Evolutionary conservation across 2,888 invertebrate species (phyloP).

Genomic region (Notocelia uddmanniana): DNA sequence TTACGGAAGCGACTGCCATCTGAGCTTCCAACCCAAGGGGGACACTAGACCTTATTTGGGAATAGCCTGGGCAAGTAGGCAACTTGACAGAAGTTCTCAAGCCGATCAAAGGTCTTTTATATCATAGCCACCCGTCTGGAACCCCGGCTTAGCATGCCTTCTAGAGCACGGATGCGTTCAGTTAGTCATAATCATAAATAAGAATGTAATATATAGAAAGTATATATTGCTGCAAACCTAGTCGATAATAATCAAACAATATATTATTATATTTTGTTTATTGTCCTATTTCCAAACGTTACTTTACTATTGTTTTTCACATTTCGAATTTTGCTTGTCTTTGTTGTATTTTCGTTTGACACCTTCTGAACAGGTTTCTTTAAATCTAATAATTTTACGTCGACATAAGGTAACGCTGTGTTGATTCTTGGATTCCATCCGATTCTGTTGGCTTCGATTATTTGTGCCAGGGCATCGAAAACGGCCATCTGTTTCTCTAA

Average conservation of each 20-base stretch:
- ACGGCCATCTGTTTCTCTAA: slow-evolving; percentile 73
- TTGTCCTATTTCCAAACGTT: background rate
- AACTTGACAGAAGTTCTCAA: no score
- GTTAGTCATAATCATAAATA: no score
- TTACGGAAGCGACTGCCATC: no score
- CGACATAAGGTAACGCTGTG: slow-evolving; percentile 59
- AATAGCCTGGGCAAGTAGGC: no score
- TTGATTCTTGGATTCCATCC: slow-evolving; percentile 61
- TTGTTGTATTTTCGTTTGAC: slow-evolving; percentile 20
- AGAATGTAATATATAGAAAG: no score
- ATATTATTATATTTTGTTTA: background rate
- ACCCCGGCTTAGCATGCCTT: no score
- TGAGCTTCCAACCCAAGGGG: no score
- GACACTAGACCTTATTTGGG: no score
- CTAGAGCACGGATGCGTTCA: no score
- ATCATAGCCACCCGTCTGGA: no score
- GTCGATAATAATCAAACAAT: background rate
- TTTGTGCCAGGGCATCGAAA: slow-evolving; percentile 66
- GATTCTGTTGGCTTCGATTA: slow-evolving; percentile 56
- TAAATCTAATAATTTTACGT: slow-evolving; percentile 50
- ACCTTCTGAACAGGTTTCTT: slow-evolving; percentile 47
- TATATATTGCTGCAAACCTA: no score
- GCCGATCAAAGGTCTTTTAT: no score
- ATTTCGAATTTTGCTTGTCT: background rate
- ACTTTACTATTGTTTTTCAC: background rate